phyloP scores from a whole-genome alignment of 2,888 invertebrate genomes.

The Myathropa florea region DNA sequence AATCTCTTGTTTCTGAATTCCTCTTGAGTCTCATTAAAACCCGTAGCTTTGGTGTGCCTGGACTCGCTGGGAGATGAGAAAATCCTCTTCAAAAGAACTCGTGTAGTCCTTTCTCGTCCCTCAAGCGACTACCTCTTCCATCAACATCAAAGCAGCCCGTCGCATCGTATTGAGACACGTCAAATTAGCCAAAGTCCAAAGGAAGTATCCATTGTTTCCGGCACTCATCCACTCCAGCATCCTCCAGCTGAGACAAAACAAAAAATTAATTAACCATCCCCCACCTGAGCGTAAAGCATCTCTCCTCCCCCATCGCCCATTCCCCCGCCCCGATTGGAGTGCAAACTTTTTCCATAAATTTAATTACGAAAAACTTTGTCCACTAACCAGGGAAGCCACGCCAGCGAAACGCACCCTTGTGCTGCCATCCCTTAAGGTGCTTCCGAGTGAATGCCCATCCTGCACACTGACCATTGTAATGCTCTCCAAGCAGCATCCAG shows the following conservation, averaged over 20 bases:
- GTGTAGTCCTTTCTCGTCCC: not conserved
- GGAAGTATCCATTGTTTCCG: not conserved
- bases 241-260: no score
- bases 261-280: constrained; percentile 54
- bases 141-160: not conserved
- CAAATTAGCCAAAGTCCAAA: not conserved
- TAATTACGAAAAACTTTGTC: constrained; percentile 59
- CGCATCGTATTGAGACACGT: not conserved
- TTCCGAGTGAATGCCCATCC: constrained; percentile 49
- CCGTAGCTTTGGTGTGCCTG: not conserved
- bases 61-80: no score
- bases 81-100: not conserved
- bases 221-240: no score
- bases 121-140: not conserved
- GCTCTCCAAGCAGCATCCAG: not conserved
- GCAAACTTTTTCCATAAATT: constrained; percentile 62
- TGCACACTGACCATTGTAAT: constrained; percentile 46
- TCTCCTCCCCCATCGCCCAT: not conserved
- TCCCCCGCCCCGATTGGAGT: not conserved
- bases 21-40: not conserved
- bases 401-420: constrained; percentile 13
- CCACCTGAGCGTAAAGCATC: constrained; percentile 17
- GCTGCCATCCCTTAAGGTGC: constrained; percentile 35
- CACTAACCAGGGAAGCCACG: not conserved
- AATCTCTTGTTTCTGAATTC: not conserved